Conservation (phyloP, 2,113 vertebrate genomes). For the Raja brachyura region DNA sequence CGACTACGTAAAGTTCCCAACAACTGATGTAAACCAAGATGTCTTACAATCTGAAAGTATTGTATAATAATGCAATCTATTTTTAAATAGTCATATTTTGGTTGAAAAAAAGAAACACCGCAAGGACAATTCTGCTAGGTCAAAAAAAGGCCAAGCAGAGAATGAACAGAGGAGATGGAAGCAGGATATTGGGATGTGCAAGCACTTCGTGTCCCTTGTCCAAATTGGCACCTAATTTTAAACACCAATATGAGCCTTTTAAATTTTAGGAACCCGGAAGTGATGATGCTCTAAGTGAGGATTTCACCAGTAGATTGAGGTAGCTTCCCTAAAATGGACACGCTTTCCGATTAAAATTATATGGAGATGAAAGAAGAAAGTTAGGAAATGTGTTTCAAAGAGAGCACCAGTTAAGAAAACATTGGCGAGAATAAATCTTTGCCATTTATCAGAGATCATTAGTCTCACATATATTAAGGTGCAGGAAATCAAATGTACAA, state of each 20-base stretch:
- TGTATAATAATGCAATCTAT: too few species aligned
- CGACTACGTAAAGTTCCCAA: background rate
- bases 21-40: too few species aligned
- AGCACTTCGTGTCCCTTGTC: too few species aligned
- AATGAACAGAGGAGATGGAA: background rate
- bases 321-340: background rate
- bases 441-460: background rate
- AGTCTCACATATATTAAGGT: background rate
- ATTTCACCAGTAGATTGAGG: background rate
- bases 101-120: background rate
- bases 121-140: background rate
- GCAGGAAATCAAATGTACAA: background rate
- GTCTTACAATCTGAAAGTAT: too few species aligned
- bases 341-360: background rate
- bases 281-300: background rate
- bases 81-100: background rate
- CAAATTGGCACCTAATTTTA: background rate
- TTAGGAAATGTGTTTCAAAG: background rate
- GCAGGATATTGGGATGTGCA: background rate
- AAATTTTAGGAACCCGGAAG: background rate
- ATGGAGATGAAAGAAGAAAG: background rate
- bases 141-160: background rate
- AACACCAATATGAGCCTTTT: background rate
- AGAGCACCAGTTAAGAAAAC: background rate
- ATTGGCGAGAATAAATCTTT: background rate